These are phyloP conservation scores for Lypha dubia DNA, from an alignment of 2,888 invertebrate species.

Conservation along the genomic window DNA sequence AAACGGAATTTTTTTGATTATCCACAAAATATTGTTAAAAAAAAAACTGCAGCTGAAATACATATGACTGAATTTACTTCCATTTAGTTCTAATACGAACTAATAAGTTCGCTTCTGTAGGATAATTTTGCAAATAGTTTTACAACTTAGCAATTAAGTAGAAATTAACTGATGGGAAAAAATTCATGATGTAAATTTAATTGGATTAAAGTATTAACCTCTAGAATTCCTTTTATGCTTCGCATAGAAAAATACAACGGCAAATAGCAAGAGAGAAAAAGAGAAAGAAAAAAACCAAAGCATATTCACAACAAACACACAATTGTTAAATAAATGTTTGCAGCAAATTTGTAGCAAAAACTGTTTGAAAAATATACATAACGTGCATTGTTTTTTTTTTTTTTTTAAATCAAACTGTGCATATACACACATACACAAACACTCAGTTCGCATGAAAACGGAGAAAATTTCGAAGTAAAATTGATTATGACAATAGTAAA, in stretches of 20 bases:
- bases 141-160: too few relatives aligned
- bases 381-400: background rate
- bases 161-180: too few relatives aligned
- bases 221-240: constrained; percentile 8
- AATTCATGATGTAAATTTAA: constrained; percentile 61
- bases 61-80: too few relatives aligned
- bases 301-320: background rate
- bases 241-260: background rate
- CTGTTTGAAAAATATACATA: background rate
- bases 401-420: background rate
- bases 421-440: background rate
- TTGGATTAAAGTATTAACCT: constrained; percentile 64
- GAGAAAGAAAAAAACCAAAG: too few relatives aligned
- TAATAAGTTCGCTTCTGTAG: too few relatives aligned
- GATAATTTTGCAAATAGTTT: too few relatives aligned
- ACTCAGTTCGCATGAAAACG: background rate
- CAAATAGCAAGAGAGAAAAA: background rate
- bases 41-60: too few relatives aligned
- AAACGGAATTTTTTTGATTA: too few relatives aligned
- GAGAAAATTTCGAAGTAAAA: background rate
- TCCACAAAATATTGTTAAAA: too few relatives aligned
- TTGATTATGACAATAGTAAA: background rate
- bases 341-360: background rate
- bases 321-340: constrained; percentile 25
- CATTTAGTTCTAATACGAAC: too few relatives aligned